phyloP scores from a whole-genome alignment of 2,797 vertebrate species.

The Eremophila alpestris region DNA sequence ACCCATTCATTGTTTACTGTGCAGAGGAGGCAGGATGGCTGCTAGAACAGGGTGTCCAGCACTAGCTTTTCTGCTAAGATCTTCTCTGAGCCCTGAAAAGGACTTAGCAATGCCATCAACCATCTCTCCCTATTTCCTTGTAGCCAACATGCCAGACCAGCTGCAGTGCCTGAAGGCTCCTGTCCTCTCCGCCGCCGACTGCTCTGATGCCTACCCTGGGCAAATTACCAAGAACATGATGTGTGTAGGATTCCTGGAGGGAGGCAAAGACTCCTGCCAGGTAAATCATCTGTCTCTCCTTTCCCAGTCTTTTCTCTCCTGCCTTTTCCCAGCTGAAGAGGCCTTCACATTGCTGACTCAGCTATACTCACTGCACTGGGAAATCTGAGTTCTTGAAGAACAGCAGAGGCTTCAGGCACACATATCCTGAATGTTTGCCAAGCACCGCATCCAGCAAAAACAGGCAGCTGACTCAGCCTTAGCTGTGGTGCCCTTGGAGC shows the following conservation, averaged over 20 bases:
- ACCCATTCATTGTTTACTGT: background rate
- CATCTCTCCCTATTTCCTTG: slow-evolving; percentile 40
- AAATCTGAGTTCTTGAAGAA: background rate
- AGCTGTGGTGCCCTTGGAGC: background rate
- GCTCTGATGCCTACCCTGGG: background rate
- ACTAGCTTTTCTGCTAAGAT: background rate
- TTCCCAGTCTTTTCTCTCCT: background rate
- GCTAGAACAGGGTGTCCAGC: background rate
- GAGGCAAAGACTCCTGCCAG: slow-evolving; percentile 68
- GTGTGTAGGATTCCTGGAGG: slow-evolving; percentile 34
- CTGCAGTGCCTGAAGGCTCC: slow-evolving; percentile 9
- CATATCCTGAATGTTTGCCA: background rate
- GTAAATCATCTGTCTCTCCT: background rate
- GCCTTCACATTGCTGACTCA: background rate
- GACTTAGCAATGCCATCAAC: background rate
- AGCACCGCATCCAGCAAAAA: fast-evolving
- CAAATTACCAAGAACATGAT: slow-evolving; percentile 51
- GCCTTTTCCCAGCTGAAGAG: background rate
- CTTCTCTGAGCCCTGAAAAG: background rate
- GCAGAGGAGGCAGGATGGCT: background rate
- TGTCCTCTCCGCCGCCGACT: background rate
- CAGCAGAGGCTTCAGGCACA: background rate
- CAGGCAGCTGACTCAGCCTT: background rate
- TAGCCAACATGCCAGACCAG: background rate
- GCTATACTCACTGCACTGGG: background rate